phyloP scores from a whole-genome alignment of 2,797 vertebrate species.

The Cetoscarus ocellatus region DNA sequence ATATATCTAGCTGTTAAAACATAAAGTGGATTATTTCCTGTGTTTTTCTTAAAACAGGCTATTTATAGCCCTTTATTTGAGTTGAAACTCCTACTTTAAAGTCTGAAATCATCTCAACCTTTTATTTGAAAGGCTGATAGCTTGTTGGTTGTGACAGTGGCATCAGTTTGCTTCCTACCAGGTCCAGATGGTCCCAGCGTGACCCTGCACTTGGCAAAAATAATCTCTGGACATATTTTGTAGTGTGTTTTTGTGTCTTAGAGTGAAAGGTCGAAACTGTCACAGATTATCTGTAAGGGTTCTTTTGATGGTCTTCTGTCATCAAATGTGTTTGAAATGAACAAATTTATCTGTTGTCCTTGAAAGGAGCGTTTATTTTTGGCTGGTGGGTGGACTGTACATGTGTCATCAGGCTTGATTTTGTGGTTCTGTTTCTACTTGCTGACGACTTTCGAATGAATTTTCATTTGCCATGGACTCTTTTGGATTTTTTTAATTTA shows the following conservation, averaged over 20 bases:
- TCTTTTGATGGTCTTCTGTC: constrained; percentile 11
- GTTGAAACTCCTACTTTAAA: not conserved
- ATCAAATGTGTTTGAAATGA: constrained; percentile 22
- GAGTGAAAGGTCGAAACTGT: constrained; percentile 31
- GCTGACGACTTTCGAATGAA: constrained; percentile 23
- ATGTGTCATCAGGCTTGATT: constrained; percentile 9
- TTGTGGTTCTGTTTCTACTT: constrained; percentile 25
- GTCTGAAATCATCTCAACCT: not conserved
- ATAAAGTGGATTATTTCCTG: not conserved
- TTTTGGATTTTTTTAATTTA: not conserved
- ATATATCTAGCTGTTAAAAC: not conserved
- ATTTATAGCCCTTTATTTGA: not conserved
- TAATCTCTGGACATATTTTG: constrained; percentile 23
- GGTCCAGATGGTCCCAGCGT: constrained; percentile 60
- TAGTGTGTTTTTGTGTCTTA: constrained; percentile 31
- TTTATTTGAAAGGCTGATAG: constrained; percentile 16
- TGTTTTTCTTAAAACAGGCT: not conserved
- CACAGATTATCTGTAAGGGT: constrained; percentile 9
- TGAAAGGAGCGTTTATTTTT: constrained; percentile 12
- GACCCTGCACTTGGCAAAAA: constrained; percentile 42
- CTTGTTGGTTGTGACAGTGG: constrained; percentile 34
- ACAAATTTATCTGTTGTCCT: constrained; percentile 19
- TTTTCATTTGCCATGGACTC: constrained; percentile 11
- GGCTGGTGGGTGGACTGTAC: constrained; percentile 17
- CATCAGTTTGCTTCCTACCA: constrained; percentile 31